Conservation (phyloP, 2,113 vertebrate genomes). For the Plestiodon gilberti region DNA sequence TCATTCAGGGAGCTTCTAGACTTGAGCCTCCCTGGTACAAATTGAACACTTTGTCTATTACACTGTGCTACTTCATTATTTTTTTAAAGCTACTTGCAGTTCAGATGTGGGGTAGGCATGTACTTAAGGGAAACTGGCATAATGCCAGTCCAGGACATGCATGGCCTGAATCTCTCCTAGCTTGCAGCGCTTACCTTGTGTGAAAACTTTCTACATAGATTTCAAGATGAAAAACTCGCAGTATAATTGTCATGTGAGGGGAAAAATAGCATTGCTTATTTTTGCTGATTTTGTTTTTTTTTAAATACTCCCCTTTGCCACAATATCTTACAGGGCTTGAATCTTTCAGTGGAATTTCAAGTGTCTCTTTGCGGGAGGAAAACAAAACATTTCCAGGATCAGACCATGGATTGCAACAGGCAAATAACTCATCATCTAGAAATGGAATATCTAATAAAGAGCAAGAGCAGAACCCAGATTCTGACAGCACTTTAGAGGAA, state of each 20-base stretch:
- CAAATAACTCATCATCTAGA: constrained; percentile 71
- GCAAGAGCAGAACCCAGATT: constrained; percentile 74
- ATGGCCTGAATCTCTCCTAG: background rate
- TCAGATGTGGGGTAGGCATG: background rate
- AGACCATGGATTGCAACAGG: constrained; percentile 75
- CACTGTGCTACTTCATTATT: too few relatives aligned
- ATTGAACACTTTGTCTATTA: too few relatives aligned
- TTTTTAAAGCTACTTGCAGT: background rate
- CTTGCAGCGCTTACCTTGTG: background rate
- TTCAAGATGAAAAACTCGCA: background rate
- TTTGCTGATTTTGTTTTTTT: background rate
- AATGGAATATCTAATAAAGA: constrained; percentile 73
- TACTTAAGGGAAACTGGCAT: background rate
- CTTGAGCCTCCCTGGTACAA: too few relatives aligned
- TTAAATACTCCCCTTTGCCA: background rate
- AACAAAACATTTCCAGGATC: constrained; percentile 77
- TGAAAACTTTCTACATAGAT: background rate
- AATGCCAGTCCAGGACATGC: background rate
- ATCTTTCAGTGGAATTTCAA: constrained; percentile 69
- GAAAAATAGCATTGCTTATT: background rate
- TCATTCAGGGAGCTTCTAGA: background rate
- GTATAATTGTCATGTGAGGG: too few relatives aligned
- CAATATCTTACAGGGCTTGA: constrained; percentile 67
- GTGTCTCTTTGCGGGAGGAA: constrained; percentile 76
- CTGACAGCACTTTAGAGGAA: constrained; percentile 78